Base-by-base conservation (phyloP, 2,113 vertebrate species). In the Gavia stellata region DNA sequence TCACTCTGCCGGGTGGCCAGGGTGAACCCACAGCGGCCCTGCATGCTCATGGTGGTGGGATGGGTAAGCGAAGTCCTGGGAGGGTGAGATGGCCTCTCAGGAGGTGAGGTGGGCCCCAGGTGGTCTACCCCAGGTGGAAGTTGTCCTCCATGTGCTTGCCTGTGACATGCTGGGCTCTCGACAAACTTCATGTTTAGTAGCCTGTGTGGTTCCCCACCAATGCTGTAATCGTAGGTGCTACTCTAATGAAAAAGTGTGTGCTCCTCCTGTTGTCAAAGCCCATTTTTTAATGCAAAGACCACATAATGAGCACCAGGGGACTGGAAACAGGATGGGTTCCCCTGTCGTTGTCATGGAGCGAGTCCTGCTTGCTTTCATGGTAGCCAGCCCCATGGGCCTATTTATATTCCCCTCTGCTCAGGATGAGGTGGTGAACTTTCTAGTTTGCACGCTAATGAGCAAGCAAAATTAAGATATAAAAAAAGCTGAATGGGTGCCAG, bases 41-140 rank as follows among this genome's bases (percentile, higher is more conserved):
- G 50, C 1, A 0, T 20, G 6, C 50, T 50, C 38, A 45, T 3
- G 12, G 14, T 2, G 2, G n/a, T 77, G 29, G 20, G 10, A 11
- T 11, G 1, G 52, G 38, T 70, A 68, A 80, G 28, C 0, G 0
- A 65, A 65, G 45, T 34, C 67, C 36, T 44, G 38, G 56, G 44
- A 63, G 36, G 24, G 61, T 61, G 49, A 66, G 45, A 33, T 9
- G n/a, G 3, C 17, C 20, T 10, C 18, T 19, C 1, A 1, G 19
- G 16, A 33, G 34, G 16, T 31, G 31, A 81, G 26, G 33, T 40
- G 72, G 63, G 63, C 25, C 6, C 10, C 11, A 6, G 10, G 12
- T 4, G 1, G 17, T 31, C 42, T 55, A 3, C 8, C 33, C 42
- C 8, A 9, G 21, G 2, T 80, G 20, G 68, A 91, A 50, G 28